Evolutionary conservation across 1,140 invertebrate genomes (phyloP).

Genomic region (Leptinotarsa undecemlineata): DNA sequence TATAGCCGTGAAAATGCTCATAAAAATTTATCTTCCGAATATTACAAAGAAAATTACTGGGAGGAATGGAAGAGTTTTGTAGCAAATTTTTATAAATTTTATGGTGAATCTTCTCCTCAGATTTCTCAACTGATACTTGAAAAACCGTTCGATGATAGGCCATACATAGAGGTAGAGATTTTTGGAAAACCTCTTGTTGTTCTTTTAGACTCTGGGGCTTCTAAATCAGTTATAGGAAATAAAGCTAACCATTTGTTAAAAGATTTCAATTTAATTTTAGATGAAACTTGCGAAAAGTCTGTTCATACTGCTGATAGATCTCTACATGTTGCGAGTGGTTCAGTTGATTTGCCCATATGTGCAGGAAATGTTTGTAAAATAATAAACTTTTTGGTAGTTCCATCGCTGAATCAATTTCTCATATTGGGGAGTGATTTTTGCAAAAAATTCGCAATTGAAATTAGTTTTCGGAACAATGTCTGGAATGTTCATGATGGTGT

Average conservation of each 20-base stretch:
- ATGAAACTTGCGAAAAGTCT: not conserved
- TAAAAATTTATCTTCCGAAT: not conserved
- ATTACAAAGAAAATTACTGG: not conserved
- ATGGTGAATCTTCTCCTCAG: not conserved
- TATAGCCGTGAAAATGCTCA: not conserved
- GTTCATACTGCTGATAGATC: conserved; percentile 14
- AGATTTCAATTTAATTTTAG: conserved; percentile 10
- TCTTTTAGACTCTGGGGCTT: conserved; percentile 4
- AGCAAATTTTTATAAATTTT: not conserved
- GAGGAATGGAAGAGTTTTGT: not conserved
- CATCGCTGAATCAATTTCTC: conserved; percentile 11
- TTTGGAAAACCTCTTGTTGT: not conserved
- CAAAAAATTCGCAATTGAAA: conserved; percentile 1
- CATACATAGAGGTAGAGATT: conserved; percentile 4
- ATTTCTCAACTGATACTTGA: conserved; percentile 10
- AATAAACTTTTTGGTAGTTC: conserved; percentile 17
- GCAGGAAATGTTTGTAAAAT: conserved; percentile 11
- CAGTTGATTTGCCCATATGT: conserved; percentile 16
- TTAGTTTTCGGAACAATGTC: conserved; percentile 16
- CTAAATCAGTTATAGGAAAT: not conserved
- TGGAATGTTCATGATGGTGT: conserved; percentile 15
- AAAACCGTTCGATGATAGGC: conserved; percentile 16
- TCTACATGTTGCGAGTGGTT: not conserved
- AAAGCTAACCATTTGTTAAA: not conserved
- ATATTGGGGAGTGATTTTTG: conserved; percentile 20